phyloP scores from a whole-genome alignment of 1,140 invertebrate species.

The Helicoverpa armigera region DNA sequence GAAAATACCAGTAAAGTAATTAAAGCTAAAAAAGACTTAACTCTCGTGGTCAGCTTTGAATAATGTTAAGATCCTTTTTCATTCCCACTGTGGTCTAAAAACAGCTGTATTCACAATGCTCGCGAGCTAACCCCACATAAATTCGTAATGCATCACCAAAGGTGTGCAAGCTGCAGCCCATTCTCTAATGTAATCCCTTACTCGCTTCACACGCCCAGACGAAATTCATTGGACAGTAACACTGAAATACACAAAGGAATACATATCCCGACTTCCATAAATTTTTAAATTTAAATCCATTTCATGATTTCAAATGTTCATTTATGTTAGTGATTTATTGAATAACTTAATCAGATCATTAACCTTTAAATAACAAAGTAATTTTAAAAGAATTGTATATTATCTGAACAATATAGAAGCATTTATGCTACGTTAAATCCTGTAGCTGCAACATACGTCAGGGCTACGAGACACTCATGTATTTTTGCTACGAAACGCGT shows the following conservation, averaged over 20 bases:
- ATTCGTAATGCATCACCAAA: not conserved
- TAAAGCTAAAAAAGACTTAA: not conserved
- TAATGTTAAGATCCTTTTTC: too few species aligned
- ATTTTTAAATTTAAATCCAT: not conserved
- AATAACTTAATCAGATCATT: not conserved
- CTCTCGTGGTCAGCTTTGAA: too few species aligned
- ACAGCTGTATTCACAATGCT: too few species aligned
- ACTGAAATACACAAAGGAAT: constrained; percentile 5
- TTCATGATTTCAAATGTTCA: not conserved
- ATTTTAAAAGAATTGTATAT: too few species aligned
- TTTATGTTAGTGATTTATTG: constrained; percentile 1
- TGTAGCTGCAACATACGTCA: not conserved
- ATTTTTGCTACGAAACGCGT: constrained; percentile 2
- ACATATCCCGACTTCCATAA: not conserved
- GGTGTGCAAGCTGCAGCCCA: not conserved
- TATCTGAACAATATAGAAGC: not conserved
- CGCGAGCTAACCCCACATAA: too few species aligned
- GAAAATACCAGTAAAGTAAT: not conserved
- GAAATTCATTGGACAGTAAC: not conserved
- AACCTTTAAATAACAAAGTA: not conserved
- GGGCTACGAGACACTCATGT: constrained; percentile 3
- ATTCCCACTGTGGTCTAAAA: too few species aligned
- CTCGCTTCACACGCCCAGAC: constrained; percentile 4
- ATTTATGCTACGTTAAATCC: not conserved
- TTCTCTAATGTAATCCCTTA: constrained; percentile 24